Evolutionary conservation across 2,113 vertebrate genomes (phyloP).

Genomic region (Otus sunia): DNA sequence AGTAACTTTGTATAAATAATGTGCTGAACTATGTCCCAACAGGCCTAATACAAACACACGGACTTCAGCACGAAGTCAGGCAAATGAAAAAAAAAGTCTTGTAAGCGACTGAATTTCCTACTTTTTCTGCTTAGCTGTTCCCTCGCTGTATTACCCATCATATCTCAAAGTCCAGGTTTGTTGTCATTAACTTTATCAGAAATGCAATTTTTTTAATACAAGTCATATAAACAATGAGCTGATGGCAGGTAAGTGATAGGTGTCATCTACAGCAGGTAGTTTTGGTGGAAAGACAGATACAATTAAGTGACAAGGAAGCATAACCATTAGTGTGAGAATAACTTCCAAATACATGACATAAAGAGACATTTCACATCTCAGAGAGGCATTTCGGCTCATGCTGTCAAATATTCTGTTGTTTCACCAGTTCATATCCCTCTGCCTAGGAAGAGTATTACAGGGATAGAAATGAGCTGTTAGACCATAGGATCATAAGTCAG

Average conservation of each 20-base stretch:
- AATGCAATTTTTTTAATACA: neutral
- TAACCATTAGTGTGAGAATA: neutral
- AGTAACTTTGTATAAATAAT: slow-evolving; percentile 77
- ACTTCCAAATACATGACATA: neutral
- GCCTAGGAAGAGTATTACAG: neutral
- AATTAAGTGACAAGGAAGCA: neutral
- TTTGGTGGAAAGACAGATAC: neutral
- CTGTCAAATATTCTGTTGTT: neutral
- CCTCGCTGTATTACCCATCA: slow-evolving; percentile 73
- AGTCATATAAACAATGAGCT: neutral
- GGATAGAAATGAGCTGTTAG: neutral
- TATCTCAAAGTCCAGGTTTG: slow-evolving; percentile 57
- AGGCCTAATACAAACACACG: slow-evolving; percentile 80
- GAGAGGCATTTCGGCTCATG: neutral
- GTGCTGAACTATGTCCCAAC: slow-evolving; percentile 76
- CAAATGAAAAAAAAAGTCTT: slow-evolving; percentile 61
- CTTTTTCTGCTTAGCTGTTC: neutral
- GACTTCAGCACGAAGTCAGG: slow-evolving; percentile 78
- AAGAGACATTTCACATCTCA: neutral
- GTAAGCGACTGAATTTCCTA: slow-evolving; percentile 54
- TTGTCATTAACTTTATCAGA: neutral
- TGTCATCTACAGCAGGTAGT: neutral
- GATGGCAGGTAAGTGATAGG: neutral
- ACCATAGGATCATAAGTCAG: neutral
- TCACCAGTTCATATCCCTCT: neutral